Evolutionary conservation across 1,140 invertebrate genomes (phyloP), one percentile per base, ranked within the genome.

Genomic region (Hyphantria cunea): DNA sequence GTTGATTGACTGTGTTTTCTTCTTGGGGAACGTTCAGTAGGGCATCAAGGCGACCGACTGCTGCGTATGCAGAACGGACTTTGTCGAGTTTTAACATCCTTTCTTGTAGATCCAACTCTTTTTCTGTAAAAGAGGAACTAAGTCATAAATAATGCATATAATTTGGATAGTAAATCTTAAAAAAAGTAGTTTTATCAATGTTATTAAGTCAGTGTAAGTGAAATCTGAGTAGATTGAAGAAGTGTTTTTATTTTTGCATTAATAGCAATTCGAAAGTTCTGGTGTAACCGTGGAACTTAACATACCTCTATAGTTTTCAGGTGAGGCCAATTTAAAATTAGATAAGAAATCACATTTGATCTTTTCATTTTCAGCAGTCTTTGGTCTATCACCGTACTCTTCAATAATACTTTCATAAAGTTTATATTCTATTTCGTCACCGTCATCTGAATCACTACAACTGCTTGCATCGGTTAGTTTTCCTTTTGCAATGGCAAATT

Each of bases 361-460:
- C 37, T 47, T 48, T 6, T 64, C 65, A 34, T 66, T 45, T 54
- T 51, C 52, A 2, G n/a, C 9, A n/a, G n/a, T 72, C 66, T 53
- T 66, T 77, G 3, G 3, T 32, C 51, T n/a, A n/a, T 68, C 70
- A 37, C 70, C 71, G 37, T 74, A 86, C 44, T 84, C 71, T 12
- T 83, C 70, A 31, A 89, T 82, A 32, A 91, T 84, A 34, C 64
- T 68, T 39, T 82, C 78, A 31, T 87, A 87, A 64, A 80, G 70
- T 42, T 69, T 66, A 32, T 83, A 53, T 7, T 86, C 83, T 9
- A 85, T 82, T 68, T 89, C 89, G 10, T 73, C 86, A 9, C 82
- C 89, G 41, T 89, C 89, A 67, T 89, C 89, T 61, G 82, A 83
- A n/a, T 89, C 90, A 53, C 75, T 87, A 0, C 83, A 84, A 39